These are phyloP conservation scores for Podargus strigoides DNA, from an alignment of 2,797 vertebrate species.

Conservation along the genomic window DNA sequence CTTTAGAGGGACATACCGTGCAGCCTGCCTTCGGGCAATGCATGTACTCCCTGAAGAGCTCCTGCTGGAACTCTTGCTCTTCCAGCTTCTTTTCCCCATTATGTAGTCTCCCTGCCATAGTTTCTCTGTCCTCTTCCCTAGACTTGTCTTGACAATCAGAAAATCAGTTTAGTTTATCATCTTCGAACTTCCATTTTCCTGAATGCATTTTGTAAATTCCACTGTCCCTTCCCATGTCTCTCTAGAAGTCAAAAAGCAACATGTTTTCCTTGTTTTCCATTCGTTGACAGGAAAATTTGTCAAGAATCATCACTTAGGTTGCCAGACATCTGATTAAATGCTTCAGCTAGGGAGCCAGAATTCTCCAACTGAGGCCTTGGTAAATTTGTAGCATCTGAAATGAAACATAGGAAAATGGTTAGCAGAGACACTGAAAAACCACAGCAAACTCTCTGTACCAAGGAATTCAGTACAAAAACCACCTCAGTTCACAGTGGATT, in stretches of 20 bases:
- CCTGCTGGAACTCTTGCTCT: slow-evolving; percentile 60
- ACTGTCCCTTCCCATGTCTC: slow-evolving; percentile 53
- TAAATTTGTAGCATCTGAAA: slow-evolving; percentile 53
- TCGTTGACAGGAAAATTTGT: slow-evolving; percentile 50
- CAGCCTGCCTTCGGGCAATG: slow-evolving; percentile 59
- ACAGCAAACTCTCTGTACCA: neutral
- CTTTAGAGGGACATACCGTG: slow-evolving; percentile 62
- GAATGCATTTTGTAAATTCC: slow-evolving; percentile 45
- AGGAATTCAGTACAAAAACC: slow-evolving; percentile 3
- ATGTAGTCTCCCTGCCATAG: slow-evolving; percentile 62
- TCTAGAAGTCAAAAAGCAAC: slow-evolving; percentile 55
- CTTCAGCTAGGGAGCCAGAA: slow-evolving; percentile 49
- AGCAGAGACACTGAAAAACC: neutral
- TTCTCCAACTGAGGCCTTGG: slow-evolving; percentile 26
- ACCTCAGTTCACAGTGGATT: slow-evolving; percentile 1
- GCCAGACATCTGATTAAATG: slow-evolving; percentile 44
- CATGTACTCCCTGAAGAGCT: slow-evolving; percentile 63
- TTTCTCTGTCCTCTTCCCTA: slow-evolving; percentile 62
- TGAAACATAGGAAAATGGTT: slow-evolving; percentile 55
- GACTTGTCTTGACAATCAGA: slow-evolving; percentile 52
- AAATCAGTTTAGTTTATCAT: slow-evolving; percentile 53
- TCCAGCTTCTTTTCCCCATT: slow-evolving; percentile 62
- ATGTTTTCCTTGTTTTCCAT: slow-evolving; percentile 40
- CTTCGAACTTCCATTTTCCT: slow-evolving; percentile 29
- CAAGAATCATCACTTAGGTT: slow-evolving; percentile 41